Evolutionary conservation across 2,113 vertebrate genomes (phyloP), one percentile per base, ranked within the genome.

Genomic region (Fregetta grallaria): DNA sequence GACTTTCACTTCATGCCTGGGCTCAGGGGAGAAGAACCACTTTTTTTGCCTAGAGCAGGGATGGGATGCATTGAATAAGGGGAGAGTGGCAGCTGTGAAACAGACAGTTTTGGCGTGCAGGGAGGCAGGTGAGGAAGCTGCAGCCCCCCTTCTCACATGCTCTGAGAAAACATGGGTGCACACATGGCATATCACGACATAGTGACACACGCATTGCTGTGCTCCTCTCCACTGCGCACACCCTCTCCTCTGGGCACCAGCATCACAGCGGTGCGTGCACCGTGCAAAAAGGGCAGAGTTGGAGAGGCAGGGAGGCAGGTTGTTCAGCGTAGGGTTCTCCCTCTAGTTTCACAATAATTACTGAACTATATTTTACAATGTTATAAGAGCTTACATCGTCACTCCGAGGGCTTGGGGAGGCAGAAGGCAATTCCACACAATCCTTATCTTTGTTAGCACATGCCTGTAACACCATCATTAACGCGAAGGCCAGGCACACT

Each of bases 201-300:
- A 80, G 59, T 4, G 15, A 4, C 10, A 3, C 2, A 1, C 7
- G 0, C 27, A 1, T 8, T 5, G 34, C 53, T 52, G 49, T 12
- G 32, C 27, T 17, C 6, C 42, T 26, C 56, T 17, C 50, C 26
- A 0, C 45, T 4, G 32, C 4, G 2, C 22, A 1, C 23, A 6
- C n/a, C 42, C 66, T 26, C 25, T 13, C n/a, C 52, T 11, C 78
- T 7, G 23, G 3, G 70, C 40, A 5, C 29, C 61, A 32, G 42
- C 75, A 13, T 1, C 40, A 3, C 53, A 22, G 52, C 29, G 0
- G 13, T 1, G 10, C 0, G 0, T 1, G 23, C 42, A 18, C 53
- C 45, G 22, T 19, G 4, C 53, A 11, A 7, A 25, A 36, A 36
- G 32, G 7, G 23, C 67, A 62, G 58, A 22, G 27, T 26, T 13